Conservation (phyloP, 2,797 vertebrate genomes). For the Melopsittacus undulatus region DNA sequence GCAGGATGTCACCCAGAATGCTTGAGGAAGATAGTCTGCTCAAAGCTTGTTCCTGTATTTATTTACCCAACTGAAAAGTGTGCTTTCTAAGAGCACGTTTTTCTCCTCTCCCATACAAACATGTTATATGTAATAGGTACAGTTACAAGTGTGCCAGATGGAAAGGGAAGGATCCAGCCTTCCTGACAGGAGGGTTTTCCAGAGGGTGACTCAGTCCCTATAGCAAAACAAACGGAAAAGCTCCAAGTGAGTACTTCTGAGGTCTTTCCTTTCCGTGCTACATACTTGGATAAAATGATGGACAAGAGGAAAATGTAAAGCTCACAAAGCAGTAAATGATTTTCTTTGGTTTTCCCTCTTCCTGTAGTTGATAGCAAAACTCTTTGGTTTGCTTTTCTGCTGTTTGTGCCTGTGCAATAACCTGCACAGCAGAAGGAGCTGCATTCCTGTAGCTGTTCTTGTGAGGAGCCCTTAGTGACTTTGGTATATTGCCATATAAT, state of each 20-base stretch:
- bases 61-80: background rate
- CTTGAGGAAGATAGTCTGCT: background rate
- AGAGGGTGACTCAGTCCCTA: background rate
- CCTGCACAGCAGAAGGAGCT: background rate
- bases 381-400: background rate
- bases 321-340: background rate
- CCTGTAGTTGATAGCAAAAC: background rate
- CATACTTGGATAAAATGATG: rapidly evolving
- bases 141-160: background rate
- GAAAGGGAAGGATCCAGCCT: background rate
- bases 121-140: background rate
- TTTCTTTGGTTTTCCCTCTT: background rate
- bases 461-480: background rate
- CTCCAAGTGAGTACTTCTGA: background rate
- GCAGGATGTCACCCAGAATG: rapidly evolving
- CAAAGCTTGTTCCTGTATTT: background rate
- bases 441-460: background rate
- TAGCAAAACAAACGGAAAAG: background rate
- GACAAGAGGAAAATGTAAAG: background rate
- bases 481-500: background rate
- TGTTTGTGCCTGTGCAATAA: background rate
- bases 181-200: background rate
- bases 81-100: background rate
- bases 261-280: background rate
- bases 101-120: background rate